Percentiles rank a stretch among this genome's conserved stretches.
Evolutionary conservation across 2,797 vertebrate genomes (phyloP).

Genomic region (Fringilla coelebs): DNA sequence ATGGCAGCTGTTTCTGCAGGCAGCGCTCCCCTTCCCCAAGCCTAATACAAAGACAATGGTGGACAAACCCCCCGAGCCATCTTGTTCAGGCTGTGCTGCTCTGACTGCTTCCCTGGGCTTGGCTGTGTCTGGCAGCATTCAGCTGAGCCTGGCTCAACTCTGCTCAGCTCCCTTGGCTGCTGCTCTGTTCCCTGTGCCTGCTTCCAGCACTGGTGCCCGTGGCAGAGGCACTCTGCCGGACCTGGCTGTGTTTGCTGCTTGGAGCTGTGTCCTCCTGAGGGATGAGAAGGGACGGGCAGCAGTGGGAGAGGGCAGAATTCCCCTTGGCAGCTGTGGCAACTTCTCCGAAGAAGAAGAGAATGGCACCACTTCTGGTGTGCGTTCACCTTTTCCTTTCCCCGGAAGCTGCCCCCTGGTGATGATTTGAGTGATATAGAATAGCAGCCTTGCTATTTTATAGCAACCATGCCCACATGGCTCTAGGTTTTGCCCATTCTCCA

Average conservation of each 20-base stretch:
- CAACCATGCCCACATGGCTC: not conserved
- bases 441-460: not conserved
- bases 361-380: not conserved
- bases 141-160: not conserved
- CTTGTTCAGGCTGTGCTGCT: not conserved
- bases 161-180: not conserved
- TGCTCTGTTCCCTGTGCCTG: not conserved
- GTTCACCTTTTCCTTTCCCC: not conserved
- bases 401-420: fast-evolving
- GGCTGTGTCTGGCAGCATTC: not conserved
- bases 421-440: not conserved
- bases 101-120: not conserved
- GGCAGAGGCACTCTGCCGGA: not conserved
- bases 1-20: not conserved
- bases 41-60: not conserved
- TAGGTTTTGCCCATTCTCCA: not conserved
- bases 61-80: not conserved
- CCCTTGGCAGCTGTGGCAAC: not conserved
- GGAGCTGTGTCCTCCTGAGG: not conserved
- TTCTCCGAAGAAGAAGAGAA: not conserved
- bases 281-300: not conserved
- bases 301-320: not conserved
- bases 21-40: not conserved
- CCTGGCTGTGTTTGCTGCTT: not conserved
- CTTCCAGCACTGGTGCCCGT: not conserved